Percentiles rank a stretch among this genome's conserved stretches.
phyloP scores from a whole-genome alignment of 2,888 invertebrate genomes.

The Crocallis elinguaria region DNA sequence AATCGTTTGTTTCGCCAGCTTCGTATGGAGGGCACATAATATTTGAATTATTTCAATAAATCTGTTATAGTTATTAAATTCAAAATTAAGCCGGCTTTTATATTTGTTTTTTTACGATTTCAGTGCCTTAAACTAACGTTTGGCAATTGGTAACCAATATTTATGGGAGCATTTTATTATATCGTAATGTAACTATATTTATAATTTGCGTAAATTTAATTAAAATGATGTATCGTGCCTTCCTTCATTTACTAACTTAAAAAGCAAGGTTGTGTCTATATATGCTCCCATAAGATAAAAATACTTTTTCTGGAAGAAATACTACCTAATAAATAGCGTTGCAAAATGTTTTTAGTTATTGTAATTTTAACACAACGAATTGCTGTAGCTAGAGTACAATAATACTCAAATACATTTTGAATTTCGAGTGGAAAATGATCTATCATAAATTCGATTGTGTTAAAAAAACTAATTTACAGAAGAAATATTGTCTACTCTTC shows the following conservation, averaged over 20 bases:
- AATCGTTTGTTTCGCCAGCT: conserved; percentile 10
- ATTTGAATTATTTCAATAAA: conserved; percentile 1
- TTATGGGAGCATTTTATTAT: not conserved
- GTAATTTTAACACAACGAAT: not conserved
- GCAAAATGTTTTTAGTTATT: not conserved
- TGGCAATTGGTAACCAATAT: too few relatives aligned
- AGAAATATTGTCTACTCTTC: not conserved
- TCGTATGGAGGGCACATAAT: conserved; percentile 24
- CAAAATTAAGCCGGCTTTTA: not conserved
- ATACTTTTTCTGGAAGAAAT: conserved; percentile 1
- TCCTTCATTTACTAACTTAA: conserved; percentile 3
- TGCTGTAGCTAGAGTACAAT: not conserved
- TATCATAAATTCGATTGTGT: not conserved
- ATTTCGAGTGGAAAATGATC: not conserved
- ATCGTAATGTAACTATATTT: not conserved
- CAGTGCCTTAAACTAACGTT: too few relatives aligned
- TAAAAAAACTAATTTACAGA: not conserved
- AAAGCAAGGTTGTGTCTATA: not conserved
- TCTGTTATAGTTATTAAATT: not conserved
- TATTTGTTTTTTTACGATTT: not conserved
- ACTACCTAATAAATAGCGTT: not conserved
- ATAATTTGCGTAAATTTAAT: not conserved
- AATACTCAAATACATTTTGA: not conserved
- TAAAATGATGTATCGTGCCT: conserved; percentile 15
- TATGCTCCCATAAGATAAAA: not conserved